Evolutionary conservation across 2,888 invertebrate genomes (phyloP).

Genomic region (Prosopocoilus inquinatus): DNA sequence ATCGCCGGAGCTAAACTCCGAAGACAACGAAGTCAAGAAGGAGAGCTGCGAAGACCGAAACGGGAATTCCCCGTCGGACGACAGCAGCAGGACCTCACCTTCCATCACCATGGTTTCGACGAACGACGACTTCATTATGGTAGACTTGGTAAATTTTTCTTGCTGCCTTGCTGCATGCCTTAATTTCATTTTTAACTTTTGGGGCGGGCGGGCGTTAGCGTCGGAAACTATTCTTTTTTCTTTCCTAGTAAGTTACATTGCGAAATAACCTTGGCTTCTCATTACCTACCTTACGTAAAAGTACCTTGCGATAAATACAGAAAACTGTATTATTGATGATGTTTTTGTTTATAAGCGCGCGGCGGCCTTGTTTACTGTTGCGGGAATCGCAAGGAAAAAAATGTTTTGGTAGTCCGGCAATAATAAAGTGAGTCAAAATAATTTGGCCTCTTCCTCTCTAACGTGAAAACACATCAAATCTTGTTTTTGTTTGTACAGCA

Average conservation of each 20-base stretch:
- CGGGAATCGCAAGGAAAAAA: too few relatives aligned
- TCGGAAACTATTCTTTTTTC: background rate
- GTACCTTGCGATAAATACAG: too few relatives aligned
- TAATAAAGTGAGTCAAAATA: too few relatives aligned
- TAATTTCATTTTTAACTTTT: conserved; percentile 14
- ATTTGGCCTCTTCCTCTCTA: too few relatives aligned
- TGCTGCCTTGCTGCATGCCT: conserved; percentile 29
- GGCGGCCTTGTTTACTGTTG: too few relatives aligned
- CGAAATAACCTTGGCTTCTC: conserved; percentile 2
- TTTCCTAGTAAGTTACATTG: conserved; percentile 4
- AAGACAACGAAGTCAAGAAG: conserved; percentile 20
- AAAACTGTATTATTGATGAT: too few relatives aligned
- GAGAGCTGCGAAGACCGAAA: conserved; percentile 31
- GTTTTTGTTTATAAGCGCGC: too few relatives aligned
- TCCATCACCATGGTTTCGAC: conserved; percentile 54
- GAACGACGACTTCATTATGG: conserved; percentile 68
- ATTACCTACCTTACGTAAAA: too few relatives aligned
- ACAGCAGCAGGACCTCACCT: conserved; percentile 46
- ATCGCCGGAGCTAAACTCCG: conserved; percentile 27
- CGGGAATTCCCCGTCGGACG: conserved; percentile 43
- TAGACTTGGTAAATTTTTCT: conserved; percentile 63
- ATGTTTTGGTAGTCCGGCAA: too few relatives aligned
- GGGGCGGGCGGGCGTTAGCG: too few relatives aligned
- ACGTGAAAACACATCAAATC: too few relatives aligned
- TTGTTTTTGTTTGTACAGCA: too few relatives aligned